Base-by-base conservation (phyloP, 2,888 invertebrate genomes). In the Ophonus ardosiacus region DNA sequence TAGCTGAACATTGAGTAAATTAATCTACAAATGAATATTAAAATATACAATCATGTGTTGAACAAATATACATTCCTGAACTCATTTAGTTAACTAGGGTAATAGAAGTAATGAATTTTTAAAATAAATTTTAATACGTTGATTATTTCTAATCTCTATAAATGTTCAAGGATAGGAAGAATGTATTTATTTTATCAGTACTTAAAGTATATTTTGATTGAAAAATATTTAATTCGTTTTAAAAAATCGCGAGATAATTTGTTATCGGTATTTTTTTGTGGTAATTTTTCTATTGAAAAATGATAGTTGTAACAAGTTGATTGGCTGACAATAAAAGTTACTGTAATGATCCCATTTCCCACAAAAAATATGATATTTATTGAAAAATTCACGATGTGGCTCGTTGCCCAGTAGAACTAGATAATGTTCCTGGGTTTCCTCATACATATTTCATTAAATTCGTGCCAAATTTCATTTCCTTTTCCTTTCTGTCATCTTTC, bases 401-500 rank as follows among this genome's bases (percentile, higher is more conserved):
- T 40, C 24, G 2, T 13, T 74, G 43, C 13, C 71, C 43, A 74
- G 40, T 68, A 18, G 8, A 40, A 10, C 71, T 38, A 71, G 40
- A 71, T 71, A n/a, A 71, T 38, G 24, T 76, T 17, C 56, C 21
- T 24, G 24, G 15, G 24, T 31, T 17, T 74, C 21, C 74, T 78
- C 57, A 78, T 78, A 57, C 56, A 57, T 78, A 57, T 78, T 78
- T 78, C 57, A 78, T 76, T 40, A 74, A 43, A 43, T 74, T 78
- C 78, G 57, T 31, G 71, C 71, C 71, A 74, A 78, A 57, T 78
- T 78, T 57, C 57, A 78, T 78, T 74, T 78, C 78, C 38, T 78
- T 8, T 78, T 57, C 57, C 78, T 78, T 78, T 24, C 57, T 78
- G 15, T 56, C 57, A 57, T 57, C 7, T 57, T 74, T 57, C 78